These are phyloP conservation scores for Lasioglossum lativentre DNA, from an alignment of 2,888 invertebrate genomes.

Conservation along the genomic window DNA sequence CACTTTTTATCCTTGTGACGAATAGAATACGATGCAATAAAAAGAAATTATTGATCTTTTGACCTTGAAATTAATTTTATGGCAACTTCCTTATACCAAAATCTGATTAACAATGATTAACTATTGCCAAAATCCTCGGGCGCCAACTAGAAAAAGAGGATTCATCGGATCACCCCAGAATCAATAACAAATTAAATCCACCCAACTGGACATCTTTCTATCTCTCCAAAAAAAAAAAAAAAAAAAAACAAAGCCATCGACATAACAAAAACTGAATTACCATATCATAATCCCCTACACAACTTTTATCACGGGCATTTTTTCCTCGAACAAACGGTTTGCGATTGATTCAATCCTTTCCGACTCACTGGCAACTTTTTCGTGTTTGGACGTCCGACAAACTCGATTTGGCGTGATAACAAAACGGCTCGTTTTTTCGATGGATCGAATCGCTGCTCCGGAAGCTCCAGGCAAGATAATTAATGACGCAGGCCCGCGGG, in stretches of 20 bases:
- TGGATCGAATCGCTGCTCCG: neutral
- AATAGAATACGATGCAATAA: too few species aligned
- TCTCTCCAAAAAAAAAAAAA: neutral
- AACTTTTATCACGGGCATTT: neutral
- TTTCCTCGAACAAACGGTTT: neutral
- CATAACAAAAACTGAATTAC: neutral
- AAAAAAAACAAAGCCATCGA: too few species aligned
- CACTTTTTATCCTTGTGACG: too few species aligned
- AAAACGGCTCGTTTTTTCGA: neutral
- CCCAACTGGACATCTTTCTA: neutral
- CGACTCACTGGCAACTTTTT: neutral
- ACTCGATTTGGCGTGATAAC: conserved; percentile 1
- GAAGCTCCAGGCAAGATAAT: conserved; percentile 5
- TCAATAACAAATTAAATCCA: neutral
- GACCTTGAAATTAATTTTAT: too few species aligned
- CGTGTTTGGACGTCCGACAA: neutral
- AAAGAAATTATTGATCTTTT: too few species aligned
- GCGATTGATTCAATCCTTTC: neutral
- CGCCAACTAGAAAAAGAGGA: neutral
- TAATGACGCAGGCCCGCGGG: neutral
- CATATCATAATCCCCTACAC: neutral
- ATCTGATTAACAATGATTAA: neutral
- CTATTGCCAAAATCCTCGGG: neutral
- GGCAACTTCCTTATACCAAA: too few species aligned
- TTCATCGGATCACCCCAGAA: neutral